These are phyloP conservation scores for Matsumyia berberina DNA, from an alignment of 2,888 invertebrate species.

Conservation along the genomic window DNA sequence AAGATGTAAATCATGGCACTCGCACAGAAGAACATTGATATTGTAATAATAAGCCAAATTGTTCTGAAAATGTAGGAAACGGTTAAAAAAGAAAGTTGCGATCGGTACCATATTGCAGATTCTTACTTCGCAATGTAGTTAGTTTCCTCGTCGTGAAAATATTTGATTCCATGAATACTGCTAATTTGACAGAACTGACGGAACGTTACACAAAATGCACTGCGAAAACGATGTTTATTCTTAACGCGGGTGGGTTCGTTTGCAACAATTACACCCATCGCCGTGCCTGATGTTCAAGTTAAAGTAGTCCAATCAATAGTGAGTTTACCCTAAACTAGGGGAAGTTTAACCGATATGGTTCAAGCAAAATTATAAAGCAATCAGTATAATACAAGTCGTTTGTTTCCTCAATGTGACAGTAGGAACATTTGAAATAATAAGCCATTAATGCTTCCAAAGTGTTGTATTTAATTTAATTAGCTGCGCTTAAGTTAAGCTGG, in stretches of 20 bases:
- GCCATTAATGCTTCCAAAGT: no score
- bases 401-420: no score
- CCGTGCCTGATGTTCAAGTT: background rate
- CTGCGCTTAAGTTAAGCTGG: no score
- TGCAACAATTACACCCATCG: slow-evolving; percentile 12
- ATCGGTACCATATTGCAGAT: background rate
- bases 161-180: slow-evolving; percentile 83
- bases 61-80: slow-evolving; percentile 81
- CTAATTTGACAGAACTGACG: slow-evolving; percentile 80
- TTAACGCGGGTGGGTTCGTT: slow-evolving; percentile 8
- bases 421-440: no score
- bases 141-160: slow-evolving; percentile 81
- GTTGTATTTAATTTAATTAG: no score
- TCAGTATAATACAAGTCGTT: no score
- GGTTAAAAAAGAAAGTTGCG: background rate
- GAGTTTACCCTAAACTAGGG: background rate
- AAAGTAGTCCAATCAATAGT: background rate
- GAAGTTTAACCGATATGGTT: background rate
- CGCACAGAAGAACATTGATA: slow-evolving; percentile 83
- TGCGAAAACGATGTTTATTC: slow-evolving; percentile 32
- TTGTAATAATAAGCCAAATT: slow-evolving; percentile 85
- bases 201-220: slow-evolving; percentile 78
- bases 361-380: no score
- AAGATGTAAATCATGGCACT: slow-evolving; percentile 84
- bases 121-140: slow-evolving; percentile 79